Conservation (phyloP, 1,140 invertebrate species). For the Monochamus saltuarius region DNA sequence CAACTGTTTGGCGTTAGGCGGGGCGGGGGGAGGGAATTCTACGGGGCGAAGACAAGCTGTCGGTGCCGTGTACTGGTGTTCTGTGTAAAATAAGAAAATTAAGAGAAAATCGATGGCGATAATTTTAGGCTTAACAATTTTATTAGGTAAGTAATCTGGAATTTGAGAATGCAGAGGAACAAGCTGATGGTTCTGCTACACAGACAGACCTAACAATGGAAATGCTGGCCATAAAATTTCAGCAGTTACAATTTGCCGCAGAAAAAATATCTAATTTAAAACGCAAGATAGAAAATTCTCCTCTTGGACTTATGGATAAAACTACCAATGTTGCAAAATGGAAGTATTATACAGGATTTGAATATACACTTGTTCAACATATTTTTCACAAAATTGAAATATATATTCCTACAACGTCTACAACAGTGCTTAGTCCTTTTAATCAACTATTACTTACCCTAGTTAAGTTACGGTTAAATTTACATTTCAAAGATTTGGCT, state of each 20-base stretch:
- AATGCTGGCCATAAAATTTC: conserved; percentile 1
- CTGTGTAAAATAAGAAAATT: not conserved
- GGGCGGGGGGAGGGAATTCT: not conserved
- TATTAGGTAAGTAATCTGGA: not conserved
- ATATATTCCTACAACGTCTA: not conserved
- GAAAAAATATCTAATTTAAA: conserved; percentile 16
- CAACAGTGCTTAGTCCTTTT: conserved; percentile 9
- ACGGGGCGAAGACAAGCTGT: no score
- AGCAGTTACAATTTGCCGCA: conserved; percentile 7
- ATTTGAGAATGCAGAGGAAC: not conserved
- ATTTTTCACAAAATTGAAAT: conserved; percentile 11
- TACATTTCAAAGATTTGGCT: conserved; percentile 20
- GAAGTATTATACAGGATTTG: conserved; percentile 17
- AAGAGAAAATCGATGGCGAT: not conserved
- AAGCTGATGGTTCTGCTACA: not conserved
- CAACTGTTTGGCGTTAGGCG: no score
- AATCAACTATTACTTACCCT: conserved; percentile 15
- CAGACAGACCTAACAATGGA: conserved; percentile 18
- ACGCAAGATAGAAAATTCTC: conserved; percentile 11
- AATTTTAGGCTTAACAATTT: not conserved
- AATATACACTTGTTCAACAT: conserved; percentile 9
- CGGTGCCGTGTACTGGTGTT: no score
- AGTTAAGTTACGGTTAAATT: conserved; percentile 19
- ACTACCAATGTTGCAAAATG: conserved; percentile 3
- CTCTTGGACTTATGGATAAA: conserved; percentile 14